Conservation (phyloP, 2,113 vertebrate genomes). For the Rallus limicola region DNA sequence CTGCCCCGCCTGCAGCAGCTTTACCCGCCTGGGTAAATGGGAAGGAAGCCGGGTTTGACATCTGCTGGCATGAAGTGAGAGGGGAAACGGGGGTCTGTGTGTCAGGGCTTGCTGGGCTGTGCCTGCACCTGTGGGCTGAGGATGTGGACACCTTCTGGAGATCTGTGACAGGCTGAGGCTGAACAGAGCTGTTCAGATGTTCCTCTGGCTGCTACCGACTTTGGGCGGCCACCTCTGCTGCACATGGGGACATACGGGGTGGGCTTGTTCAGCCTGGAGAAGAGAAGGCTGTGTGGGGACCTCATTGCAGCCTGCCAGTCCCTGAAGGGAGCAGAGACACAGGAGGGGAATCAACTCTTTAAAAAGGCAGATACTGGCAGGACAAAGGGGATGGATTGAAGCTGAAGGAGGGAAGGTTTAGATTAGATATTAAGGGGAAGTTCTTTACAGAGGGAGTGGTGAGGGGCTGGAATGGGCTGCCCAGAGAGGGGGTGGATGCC, state of each 20-base stretch:
- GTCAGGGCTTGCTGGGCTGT: background rate
- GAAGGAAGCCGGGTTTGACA: background rate
- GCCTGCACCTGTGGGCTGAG: background rate
- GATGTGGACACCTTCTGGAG: accelerated
- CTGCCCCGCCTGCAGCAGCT: background rate
- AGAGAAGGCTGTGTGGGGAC: no score
- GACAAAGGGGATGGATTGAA: no score
- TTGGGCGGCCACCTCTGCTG: background rate
- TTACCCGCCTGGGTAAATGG: background rate
- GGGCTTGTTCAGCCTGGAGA: no score
- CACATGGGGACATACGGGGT: background rate
- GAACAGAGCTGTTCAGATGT: background rate
- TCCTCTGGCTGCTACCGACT: background rate
- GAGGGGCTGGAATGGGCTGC: no score
- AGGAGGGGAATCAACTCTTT: no score
- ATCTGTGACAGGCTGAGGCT: background rate
- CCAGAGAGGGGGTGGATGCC: no score
- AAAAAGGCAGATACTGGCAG: no score
- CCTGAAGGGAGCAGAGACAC: no score
- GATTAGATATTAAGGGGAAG: no score
- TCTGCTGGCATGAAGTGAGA: background rate
- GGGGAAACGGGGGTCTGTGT: background rate
- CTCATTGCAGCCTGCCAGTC: no score
- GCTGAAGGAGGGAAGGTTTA: no score
- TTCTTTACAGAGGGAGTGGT: no score